Percentiles rank a stretch among this genome's conserved stretches.
phyloP scores from a whole-genome alignment of 2,113 vertebrate genomes.

The Cyanocitta stelleri region DNA sequence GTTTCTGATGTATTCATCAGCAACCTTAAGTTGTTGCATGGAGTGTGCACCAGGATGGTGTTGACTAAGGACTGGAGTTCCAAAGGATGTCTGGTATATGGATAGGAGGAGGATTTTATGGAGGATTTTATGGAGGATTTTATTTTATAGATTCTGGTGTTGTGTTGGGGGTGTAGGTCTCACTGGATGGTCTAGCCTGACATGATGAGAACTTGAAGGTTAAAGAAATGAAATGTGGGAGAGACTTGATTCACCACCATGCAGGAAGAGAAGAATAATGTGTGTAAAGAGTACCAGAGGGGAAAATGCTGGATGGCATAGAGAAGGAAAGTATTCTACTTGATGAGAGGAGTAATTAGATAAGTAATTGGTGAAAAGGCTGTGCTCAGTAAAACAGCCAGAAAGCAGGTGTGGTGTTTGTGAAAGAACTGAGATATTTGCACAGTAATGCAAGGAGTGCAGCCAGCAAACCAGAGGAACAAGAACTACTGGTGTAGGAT shows the following conservation, averaged over 20 bases:
- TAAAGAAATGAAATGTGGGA: background rate
- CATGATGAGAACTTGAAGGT: background rate
- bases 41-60: background rate
- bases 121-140: too few species aligned
- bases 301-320: background rate
- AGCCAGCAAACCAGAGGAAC: constrained; percentile 49
- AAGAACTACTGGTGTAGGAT: constrained; percentile 7
- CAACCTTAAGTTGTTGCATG: background rate
- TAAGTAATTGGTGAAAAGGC: constrained; percentile 41
- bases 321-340: background rate
- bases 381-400: background rate
- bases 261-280: background rate
- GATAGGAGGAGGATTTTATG: background rate
- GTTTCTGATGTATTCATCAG: background rate
- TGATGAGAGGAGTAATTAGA: constrained; percentile 3
- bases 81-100: background rate
- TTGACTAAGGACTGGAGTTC: background rate
- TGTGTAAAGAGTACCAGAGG: background rate
- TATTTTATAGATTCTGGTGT: background rate
- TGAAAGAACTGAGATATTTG: background rate
- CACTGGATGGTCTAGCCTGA: background rate
- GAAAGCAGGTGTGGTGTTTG: constrained; percentile 21
- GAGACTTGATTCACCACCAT: background rate
- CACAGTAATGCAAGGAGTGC: background rate
- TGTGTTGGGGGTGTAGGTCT: background rate